These are phyloP conservation scores for Folsomia manolachei DNA, from an alignment of 2,888 invertebrate genomes.

Conservation along the genomic window DNA sequence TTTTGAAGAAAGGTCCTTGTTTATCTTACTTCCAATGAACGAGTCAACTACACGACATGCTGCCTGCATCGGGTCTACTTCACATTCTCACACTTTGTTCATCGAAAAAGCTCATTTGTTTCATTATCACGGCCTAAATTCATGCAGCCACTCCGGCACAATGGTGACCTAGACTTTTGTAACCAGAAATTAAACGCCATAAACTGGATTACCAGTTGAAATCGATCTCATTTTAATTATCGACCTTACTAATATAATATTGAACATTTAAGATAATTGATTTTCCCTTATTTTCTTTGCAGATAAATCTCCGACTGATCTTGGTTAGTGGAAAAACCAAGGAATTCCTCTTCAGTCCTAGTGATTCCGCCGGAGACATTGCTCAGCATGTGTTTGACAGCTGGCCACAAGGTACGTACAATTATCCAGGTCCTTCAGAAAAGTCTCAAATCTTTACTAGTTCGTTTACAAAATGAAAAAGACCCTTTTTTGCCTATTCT, in stretches of 20 bases:
- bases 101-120: too few relatives aligned
- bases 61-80: background rate
- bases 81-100: background rate
- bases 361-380: constrained; percentile 97
- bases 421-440: background rate
- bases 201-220: too few relatives aligned
- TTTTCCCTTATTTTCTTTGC: too few relatives aligned
- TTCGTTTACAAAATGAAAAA: background rate
- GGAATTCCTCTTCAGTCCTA: constrained; percentile 96
- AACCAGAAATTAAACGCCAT: too few relatives aligned
- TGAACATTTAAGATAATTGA: too few relatives aligned
- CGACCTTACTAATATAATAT: too few relatives aligned
- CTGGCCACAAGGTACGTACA: constrained; percentile 88
- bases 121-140: too few relatives aligned
- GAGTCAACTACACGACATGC: background rate
- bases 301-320: constrained; percentile 97
- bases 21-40: background rate
- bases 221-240: too few relatives aligned
- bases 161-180: too few relatives aligned
- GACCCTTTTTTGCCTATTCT: background rate
- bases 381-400: constrained; percentile 98
- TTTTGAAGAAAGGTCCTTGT: too few relatives aligned
- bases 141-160: too few relatives aligned
- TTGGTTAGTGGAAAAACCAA: constrained; percentile 98
- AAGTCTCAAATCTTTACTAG: too few relatives aligned